Evolutionary conservation across 1,140 invertebrate species (phyloP).

Genomic region (Drosophila ficusphila): DNA sequence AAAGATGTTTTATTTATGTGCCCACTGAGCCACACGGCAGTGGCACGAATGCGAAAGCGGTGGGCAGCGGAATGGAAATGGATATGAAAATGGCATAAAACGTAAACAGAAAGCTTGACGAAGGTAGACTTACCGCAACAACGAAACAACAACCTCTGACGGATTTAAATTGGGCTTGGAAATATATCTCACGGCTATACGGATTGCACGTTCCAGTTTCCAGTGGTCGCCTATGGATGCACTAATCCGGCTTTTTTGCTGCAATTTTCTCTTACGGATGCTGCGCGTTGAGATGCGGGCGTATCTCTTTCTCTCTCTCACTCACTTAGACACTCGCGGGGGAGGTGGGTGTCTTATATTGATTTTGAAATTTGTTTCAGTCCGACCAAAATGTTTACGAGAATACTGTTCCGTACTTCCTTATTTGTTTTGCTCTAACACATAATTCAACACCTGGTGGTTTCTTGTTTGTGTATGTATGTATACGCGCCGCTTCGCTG

Average conservation of each 20-base stretch:
- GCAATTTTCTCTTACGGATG: conserved; percentile 24
- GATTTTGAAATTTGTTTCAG: conserved; percentile 13
- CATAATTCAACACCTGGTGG: conserved; percentile 8
- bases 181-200: conserved; percentile 21
- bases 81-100: conserved; percentile 17
- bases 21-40: conserved; percentile 59
- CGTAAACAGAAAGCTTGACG: conserved; percentile 44
- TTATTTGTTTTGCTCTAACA: conserved; percentile 27
- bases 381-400: neutral
- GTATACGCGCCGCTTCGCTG: conserved; percentile 27
- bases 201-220: conserved; percentile 26
- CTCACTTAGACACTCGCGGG: conserved; percentile 2
- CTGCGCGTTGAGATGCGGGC: conserved; percentile 36
- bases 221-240: conserved; percentile 20
- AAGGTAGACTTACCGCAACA: conserved; percentile 38
- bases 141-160: neutral
- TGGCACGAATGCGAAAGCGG: conserved; percentile 53
- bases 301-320: conserved; percentile 20
- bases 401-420: neutral
- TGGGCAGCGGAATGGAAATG: conserved; percentile 42
- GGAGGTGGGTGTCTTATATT: conserved; percentile 5
- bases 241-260: conserved; percentile 30
- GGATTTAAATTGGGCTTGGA: conserved; percentile 28
- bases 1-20: conserved; percentile 64
- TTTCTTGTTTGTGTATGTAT: conserved; percentile 25